phyloP scores from a whole-genome alignment of 2,888 invertebrate genomes.

The Spisula subtruncata region DNA sequence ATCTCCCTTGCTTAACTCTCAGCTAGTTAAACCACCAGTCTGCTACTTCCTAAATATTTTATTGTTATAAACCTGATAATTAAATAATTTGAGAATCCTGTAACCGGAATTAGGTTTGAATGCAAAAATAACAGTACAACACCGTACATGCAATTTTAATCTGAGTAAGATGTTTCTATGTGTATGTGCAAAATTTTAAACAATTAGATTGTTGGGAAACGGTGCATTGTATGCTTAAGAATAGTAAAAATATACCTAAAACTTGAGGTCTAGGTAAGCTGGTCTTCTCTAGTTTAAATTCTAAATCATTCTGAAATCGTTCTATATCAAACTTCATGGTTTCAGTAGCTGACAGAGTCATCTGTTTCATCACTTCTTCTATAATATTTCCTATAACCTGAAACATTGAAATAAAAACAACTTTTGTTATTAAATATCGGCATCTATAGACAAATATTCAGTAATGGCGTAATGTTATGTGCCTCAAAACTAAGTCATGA shows the following conservation, averaged over 20 bases:
- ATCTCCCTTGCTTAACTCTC: too few species aligned
- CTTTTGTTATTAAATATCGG: too few species aligned
- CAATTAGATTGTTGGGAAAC: background rate
- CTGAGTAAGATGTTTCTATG: background rate
- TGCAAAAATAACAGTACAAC: too few species aligned
- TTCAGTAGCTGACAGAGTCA: slow-evolving; percentile 72
- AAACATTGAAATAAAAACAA: slow-evolving; percentile 38
- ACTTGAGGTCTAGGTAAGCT: slow-evolving; percentile 79
- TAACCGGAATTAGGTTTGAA: too few species aligned
- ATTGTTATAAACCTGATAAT: too few species aligned
- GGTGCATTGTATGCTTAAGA: background rate
- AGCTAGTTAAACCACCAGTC: too few species aligned
- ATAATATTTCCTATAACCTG: slow-evolving; percentile 76
- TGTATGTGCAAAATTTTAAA: background rate
- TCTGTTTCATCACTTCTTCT: slow-evolving; percentile 75
- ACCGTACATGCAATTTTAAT: background rate
- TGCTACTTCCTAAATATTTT: too few species aligned
- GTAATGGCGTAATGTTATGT: too few species aligned
- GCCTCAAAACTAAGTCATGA: too few species aligned
- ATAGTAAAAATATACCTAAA: slow-evolving; percentile 75
- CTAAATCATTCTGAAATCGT: slow-evolving; percentile 76
- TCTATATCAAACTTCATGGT: slow-evolving; percentile 71
- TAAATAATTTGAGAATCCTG: too few species aligned
- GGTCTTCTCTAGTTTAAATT: slow-evolving; percentile 81
- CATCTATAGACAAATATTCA: too few species aligned